A percentile compares a stretch with the other conserved stretches of the same genome.
Conservation (phyloP, 2,113 vertebrate genomes). For the Mungos mungo region DNA sequence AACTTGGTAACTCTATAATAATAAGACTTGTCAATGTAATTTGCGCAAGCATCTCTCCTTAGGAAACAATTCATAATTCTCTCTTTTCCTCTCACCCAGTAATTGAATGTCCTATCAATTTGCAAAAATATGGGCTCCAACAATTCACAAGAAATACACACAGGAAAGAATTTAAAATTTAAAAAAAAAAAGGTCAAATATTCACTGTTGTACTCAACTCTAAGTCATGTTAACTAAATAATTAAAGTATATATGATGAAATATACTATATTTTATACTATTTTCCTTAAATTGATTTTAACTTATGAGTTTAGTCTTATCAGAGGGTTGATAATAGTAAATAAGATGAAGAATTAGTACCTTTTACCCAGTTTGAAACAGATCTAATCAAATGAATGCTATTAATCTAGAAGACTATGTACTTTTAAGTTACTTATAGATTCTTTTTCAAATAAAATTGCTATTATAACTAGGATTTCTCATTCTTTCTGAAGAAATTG, state of each 20-base stretch:
- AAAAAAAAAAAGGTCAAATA: not conserved
- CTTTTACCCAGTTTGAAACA: not conserved
- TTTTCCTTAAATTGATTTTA: not conserved
- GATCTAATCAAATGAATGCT: not conserved
- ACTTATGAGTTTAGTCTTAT: not conserved
- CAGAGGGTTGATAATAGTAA: not conserved
- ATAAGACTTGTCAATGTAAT: not conserved
- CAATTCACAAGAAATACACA: not conserved
- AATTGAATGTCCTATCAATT: not conserved
- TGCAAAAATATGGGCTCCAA: not conserved
- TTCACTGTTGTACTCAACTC: not conserved
- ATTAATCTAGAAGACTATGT: not conserved
- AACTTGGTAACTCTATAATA: not conserved
- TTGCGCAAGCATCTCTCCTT: not conserved
- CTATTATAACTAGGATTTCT: not conserved
- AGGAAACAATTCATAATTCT: not conserved
- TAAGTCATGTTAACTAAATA: not conserved
- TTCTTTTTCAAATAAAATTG: not conserved
- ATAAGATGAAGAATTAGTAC: not conserved
- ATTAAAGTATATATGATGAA: not conserved
- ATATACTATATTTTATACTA: not conserved
- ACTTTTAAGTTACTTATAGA: not conserved
- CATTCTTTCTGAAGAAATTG: not conserved
- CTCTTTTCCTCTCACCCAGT: not conserved
- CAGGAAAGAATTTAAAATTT: not conserved